phyloP scores from a whole-genome alignment of 2,888 invertebrate genomes.

The Aelia acuminata region DNA sequence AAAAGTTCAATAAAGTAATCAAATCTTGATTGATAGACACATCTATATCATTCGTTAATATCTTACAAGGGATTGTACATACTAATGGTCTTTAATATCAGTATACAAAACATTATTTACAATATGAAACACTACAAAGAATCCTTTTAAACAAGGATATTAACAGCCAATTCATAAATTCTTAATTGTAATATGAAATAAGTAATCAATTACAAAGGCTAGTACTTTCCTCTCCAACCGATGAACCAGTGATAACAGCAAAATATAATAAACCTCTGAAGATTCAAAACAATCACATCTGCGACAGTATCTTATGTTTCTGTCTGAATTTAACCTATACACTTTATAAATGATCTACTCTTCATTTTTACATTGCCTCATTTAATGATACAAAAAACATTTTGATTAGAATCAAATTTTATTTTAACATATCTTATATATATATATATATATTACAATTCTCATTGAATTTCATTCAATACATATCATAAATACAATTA shows the following conservation, averaged over 20 bases:
- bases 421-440: neutral
- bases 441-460: neutral
- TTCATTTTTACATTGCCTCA: slow-evolving; percentile 15
- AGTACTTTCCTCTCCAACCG: slow-evolving; percentile 1
- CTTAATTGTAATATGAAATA: slow-evolving; percentile 7
- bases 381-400: slow-evolving; percentile 14
- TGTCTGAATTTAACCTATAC: neutral
- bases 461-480: neutral
- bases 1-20: neutral
- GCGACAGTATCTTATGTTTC: neutral
- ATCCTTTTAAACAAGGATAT: slow-evolving; percentile 48
- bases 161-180: neutral
- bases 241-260: neutral
- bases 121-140: slow-evolving; percentile 46
- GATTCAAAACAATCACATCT: neutral
- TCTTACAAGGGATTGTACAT: slow-evolving; percentile 21
- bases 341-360: slow-evolving; percentile 4
- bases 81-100: slow-evolving; percentile 36
- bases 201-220: slow-evolving; percentile 19
- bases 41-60: slow-evolving; percentile 11
- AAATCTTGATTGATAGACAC: slow-evolving; percentile 25
- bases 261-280: slow-evolving; percentile 30
- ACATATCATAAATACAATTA: neutral
- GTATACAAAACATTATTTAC: slow-evolving; percentile 47
- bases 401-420: slow-evolving; percentile 16